Evolutionary conservation across 2,888 invertebrate species (phyloP), one percentile per base, ranked within the genome.

Genomic region (Spodoptera picta): DNA sequence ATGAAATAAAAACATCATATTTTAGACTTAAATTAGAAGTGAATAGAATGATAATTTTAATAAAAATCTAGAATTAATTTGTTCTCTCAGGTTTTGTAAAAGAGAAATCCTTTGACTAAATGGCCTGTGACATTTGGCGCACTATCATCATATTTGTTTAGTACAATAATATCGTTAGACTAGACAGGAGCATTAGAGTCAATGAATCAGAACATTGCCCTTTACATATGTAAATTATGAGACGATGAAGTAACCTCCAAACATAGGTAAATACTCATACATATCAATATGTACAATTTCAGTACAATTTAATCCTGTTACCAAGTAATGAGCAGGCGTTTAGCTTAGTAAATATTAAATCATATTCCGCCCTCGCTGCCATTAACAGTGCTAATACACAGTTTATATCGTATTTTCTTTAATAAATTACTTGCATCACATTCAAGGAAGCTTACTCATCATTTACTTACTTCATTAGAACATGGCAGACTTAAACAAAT

Each of bases 311-410:
- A 73, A 76, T 75, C 65, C 68, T 62, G 69, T 70, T 71, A 72
- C 73, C 59, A 63, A 71, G 72, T 72, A 77, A 80, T 73, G 58
- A 75, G 74, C 63, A 70, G 61, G 58, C 65, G 68, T 62, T 76
- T 72, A 65, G 56, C 70, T 74, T 66, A 60, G 71, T 81, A 73
- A 83, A 84, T 83, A 80, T 79, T 79, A 69, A 80, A 60, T 57
- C 51, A 53, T 57, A 60, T 63, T 49, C 60, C 65, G 24, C 58
- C 67, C 66, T 68, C 65, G 54, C 63, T 53, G 56, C 53, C 68
- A 65, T 67, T 70, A 74, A 66, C 65, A 69, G 71, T 74, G 73
- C 77, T 73, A 73, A 77, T 75, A 64, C 59, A 69, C 65, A 73
- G 61, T 73, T 75, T 75, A 73, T 77, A 68, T 66, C 66, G 54